Evolutionary conservation across 2,797 vertebrate genomes (phyloP), one percentile per base, ranked within the genome.

Genomic region (Bufotes viridis): DNA sequence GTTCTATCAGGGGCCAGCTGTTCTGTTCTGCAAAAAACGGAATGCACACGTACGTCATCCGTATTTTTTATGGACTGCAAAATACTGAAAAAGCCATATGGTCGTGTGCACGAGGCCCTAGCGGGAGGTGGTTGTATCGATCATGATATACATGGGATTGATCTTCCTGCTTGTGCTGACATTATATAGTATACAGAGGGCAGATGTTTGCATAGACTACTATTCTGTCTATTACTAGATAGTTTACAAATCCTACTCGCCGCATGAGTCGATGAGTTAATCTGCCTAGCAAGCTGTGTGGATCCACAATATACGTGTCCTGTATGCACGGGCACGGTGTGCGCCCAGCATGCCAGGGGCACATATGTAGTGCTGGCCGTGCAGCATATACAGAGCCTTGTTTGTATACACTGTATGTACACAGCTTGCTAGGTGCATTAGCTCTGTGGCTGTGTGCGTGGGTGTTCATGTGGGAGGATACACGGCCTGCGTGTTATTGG

Each of bases 381-480:
- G 18, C 42, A 75, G 24, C 80, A 82, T 49, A 83, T 69, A 78
- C 24, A 58, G 60, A 58, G 57, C 29, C 22, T 69, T 88, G 87
- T 88, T 79, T 90, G 82, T 86, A 86, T 78, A 87, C 72, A 88
- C 78, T 70, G 81, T 9, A 80, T 84, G 85, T 84, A 89, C 79
- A 81, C 85, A 89, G 87, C 84, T 92, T 88, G 90, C 85, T 87
- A 89, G 90, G 84, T 89, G 90, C 88, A 90, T 89, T 84, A 89
- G 89, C 93, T 94, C 92, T 93, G 87, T 93, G 84, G 83, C 65
- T 92, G 92, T 55, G 92, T 94, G 94, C 95, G 95, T 94, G 96
- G 92, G 95, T 95, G 92, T 92, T 90, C 92, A 87, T 89, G 93
- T 92, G 93, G 94, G 95, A 92, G 93, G 93, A 94, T 91, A 90